Conservation (phyloP, 1,140 invertebrate genomes). For the Bombus ignitus region DNA sequence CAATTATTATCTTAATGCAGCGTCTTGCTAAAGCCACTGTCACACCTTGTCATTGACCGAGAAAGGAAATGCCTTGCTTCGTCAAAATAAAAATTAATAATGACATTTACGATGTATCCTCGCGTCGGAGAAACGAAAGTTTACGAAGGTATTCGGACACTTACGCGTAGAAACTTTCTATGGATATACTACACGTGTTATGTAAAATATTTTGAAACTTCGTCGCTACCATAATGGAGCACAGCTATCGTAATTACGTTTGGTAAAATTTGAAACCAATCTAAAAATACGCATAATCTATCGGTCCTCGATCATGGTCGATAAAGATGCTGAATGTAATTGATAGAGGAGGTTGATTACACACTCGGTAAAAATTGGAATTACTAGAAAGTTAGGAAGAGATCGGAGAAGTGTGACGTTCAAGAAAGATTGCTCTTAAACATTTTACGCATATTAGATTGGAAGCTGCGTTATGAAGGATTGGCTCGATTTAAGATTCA, state of each 20-base stretch:
- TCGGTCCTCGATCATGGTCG: no score
- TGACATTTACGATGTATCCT: no score
- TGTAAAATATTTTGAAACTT: no score
- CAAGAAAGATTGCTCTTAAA: neutral
- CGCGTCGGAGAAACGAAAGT: no score
- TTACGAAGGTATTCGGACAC: no score
- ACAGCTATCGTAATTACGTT: no score
- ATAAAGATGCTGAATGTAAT: neutral
- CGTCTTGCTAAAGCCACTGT: conserved; percentile 7
- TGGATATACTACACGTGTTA: no score
- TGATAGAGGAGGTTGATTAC: neutral
- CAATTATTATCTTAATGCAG: conserved; percentile 62
- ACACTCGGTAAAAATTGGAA: neutral
- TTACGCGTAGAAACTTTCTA: no score
- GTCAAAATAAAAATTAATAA: no score
- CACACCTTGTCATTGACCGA: neutral
- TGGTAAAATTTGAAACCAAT: no score
- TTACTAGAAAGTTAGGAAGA: neutral
- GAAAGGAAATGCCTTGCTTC: neutral
- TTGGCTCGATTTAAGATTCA: neutral
- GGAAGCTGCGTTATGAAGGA: neutral
- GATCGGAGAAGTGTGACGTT: neutral
- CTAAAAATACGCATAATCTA: no score
- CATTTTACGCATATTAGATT: neutral
- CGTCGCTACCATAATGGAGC: no score